Evolutionary conservation across 1,140 invertebrate genomes (phyloP), one percentile per base, ranked within the genome.

Genomic region (Leptopilina clavipes): DNA sequence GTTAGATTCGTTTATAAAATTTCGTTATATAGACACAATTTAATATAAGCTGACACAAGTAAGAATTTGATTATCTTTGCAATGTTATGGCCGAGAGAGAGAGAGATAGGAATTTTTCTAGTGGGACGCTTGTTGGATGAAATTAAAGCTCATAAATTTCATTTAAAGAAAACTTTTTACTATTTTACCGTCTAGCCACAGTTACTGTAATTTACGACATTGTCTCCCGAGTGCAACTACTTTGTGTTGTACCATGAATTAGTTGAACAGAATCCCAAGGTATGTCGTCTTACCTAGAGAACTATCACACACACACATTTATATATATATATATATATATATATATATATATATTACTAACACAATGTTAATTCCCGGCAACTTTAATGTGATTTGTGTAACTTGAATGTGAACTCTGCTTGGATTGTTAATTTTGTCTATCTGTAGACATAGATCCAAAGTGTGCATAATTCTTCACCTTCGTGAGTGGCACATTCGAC

Each of bases 191-290:
- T 65, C 59, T 65, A 65, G 59, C 59, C 25, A 31, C 59, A 25
- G 25, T 65, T 65, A 31, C 22, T 6, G 25, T 31, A 65, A 65
- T 65, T 65, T 65, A 65, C 59, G 59, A 65, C 25, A 65, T 22
- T 65, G 59, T 65, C 59, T 65, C 59, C 59, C 25, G 59, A 65
- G 59, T n/a, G 59, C 59, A 65, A 65, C 59, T 65, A 65, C 59
- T 65, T 65, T 65, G 12, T 65, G 59, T 65, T 65, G 59, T 11
- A 65, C 22, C 59, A 65, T 65, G 59, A 65, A 65, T 65, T 65
- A 65, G 19, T 65, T 65, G 59, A 65, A 31, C 59, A 65, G 59
- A 65, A 65, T 65, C 59, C 59, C 25, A 65, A 65, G 59, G 59
- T 65, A 65, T 65, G 25, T 31, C 59, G 59, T 65, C 59, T 65